phyloP scores from a whole-genome alignment of 2,797 vertebrate species.

The Sebastes dallii region DNA sequence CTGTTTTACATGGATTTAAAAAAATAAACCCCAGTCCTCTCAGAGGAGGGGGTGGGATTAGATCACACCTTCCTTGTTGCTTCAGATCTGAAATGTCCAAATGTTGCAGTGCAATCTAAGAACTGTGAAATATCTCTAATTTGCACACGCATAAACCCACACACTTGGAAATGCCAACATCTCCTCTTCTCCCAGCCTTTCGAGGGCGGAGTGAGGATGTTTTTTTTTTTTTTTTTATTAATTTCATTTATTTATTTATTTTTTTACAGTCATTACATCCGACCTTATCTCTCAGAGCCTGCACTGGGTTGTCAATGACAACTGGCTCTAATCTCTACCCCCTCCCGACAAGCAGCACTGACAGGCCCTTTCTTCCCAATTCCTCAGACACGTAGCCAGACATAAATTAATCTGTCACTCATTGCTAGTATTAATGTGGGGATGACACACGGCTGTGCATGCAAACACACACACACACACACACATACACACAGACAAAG shows the following conservation, averaged over 20 bases:
- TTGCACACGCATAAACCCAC: slow-evolving; percentile 52
- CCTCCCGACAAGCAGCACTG: slow-evolving; percentile 93
- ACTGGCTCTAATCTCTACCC: slow-evolving; percentile 92
- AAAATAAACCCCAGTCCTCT: slow-evolving; percentile 24
- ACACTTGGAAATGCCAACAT: slow-evolving; percentile 73
- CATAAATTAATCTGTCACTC: slow-evolving; percentile 99
- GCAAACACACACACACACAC: slow-evolving; percentile 17
- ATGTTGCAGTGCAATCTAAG: slow-evolving; percentile 23
- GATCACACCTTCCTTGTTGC: slow-evolving; percentile 37
- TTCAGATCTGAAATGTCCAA: slow-evolving; percentile 37
- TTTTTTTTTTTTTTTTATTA: slow-evolving; percentile 70
- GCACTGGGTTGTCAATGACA: slow-evolving; percentile 92
- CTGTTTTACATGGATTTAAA: slow-evolving; percentile 19
- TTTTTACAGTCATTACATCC: slow-evolving; percentile 92
- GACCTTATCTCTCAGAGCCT: slow-evolving; percentile 92
- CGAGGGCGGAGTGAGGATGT: slow-evolving; percentile 46
- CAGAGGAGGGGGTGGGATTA: slow-evolving; percentile 31
- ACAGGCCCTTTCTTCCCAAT: slow-evolving; percentile 94
- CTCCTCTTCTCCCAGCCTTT: slow-evolving; percentile 65
- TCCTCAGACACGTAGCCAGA: slow-evolving; percentile 94
- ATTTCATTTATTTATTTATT: slow-evolving; percentile 77
- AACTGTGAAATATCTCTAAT: slow-evolving; percentile 50
- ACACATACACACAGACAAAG: slow-evolving; percentile 37
- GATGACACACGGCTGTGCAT: slow-evolving; percentile 62
- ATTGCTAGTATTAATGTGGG: slow-evolving; percentile 80